These are phyloP conservation scores for Physocephala rufipes DNA, from an alignment of 2,888 invertebrate genomes.

Conservation along the genomic window DNA sequence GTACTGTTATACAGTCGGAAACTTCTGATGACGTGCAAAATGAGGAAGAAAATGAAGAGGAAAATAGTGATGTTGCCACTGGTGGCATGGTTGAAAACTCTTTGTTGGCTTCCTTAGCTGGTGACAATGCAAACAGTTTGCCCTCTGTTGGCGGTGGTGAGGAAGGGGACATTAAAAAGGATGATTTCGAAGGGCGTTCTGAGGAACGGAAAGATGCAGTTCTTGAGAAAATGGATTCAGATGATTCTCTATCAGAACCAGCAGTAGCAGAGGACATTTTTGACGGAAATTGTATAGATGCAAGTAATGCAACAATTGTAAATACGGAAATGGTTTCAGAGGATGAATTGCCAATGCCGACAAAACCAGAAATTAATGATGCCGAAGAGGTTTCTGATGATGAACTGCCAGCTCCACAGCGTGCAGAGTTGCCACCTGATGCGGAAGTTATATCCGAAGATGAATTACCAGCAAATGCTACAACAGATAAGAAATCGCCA, in stretches of 20 bases:
- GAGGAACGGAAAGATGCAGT: slow-evolving; percentile 47
- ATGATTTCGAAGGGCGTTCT: slow-evolving; percentile 55
- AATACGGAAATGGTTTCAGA: slow-evolving; percentile 88
- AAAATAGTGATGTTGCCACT: slow-evolving; percentile 52
- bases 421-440: slow-evolving; percentile 76
- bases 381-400: slow-evolving; percentile 85
- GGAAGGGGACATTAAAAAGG: slow-evolving; percentile 53
- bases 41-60: slow-evolving; percentile 50
- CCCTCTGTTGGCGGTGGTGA: slow-evolving; percentile 64
- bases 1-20: slow-evolving; percentile 59
- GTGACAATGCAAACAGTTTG: slow-evolving; percentile 65
- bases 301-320: slow-evolving; percentile 69
- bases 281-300: slow-evolving; percentile 55
- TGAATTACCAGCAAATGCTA: slow-evolving; percentile 72
- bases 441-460: slow-evolving; percentile 85
- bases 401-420: slow-evolving; percentile 77
- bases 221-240: slow-evolving; percentile 54
- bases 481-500: slow-evolving; percentile 41
- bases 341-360: slow-evolving; percentile 79
- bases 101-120: slow-evolving; percentile 63
- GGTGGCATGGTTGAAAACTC: slow-evolving; percentile 61
- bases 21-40: slow-evolving; percentile 61
- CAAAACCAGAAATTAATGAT: slow-evolving; percentile 81
- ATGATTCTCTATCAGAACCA: slow-evolving; percentile 60
- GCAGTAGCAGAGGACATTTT: slow-evolving; percentile 59